A percentile compares a stretch with the other conserved stretches of the same genome.
Evolutionary conservation across 2,888 invertebrate species (phyloP).

Genomic region (Diogma glabrata): DNA sequence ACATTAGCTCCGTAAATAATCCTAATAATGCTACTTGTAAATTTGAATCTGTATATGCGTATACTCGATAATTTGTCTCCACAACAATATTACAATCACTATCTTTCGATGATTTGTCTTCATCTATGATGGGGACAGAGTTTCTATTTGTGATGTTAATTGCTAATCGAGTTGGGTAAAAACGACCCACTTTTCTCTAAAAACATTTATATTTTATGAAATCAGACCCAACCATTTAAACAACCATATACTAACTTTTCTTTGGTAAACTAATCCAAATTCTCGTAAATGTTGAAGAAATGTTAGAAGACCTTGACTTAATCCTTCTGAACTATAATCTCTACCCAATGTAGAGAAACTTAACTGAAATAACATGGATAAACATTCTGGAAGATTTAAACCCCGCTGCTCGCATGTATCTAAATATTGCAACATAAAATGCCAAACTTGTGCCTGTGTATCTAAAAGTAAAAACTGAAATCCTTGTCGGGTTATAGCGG

Average conservation of each 20-base stretch:
- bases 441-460: slow-evolving; percentile 89
- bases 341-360: slow-evolving; percentile 90
- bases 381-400: slow-evolving; percentile 78
- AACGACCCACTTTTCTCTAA: slow-evolving; percentile 77
- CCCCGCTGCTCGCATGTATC: slow-evolving; percentile 83
- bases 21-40: slow-evolving; percentile 88
- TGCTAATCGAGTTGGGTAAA: slow-evolving; percentile 90
- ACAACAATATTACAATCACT: slow-evolving; percentile 73
- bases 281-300: slow-evolving; percentile 94
- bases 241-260: slow-evolving; percentile 66
- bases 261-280: slow-evolving; percentile 93
- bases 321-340: slow-evolving; percentile 93
- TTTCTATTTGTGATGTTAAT: slow-evolving; percentile 62
- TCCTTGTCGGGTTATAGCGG: slow-evolving; percentile 85
- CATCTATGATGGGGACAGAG: slow-evolving; percentile 34
- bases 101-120: slow-evolving; percentile 40
- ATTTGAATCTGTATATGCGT: slow-evolving; percentile 89
- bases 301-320: slow-evolving; percentile 74
- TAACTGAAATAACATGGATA: slow-evolving; percentile 91
- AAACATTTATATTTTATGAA: slow-evolving; percentile 14
- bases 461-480: slow-evolving; percentile 94
- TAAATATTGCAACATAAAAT: slow-evolving; percentile 91
- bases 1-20: slow-evolving; percentile 84
- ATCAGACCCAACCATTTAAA: neutral
- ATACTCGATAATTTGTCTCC: slow-evolving; percentile 77